Base-by-base conservation (phyloP, 2,113 vertebrate genomes). In the Gracilinanus agilis region DNA sequence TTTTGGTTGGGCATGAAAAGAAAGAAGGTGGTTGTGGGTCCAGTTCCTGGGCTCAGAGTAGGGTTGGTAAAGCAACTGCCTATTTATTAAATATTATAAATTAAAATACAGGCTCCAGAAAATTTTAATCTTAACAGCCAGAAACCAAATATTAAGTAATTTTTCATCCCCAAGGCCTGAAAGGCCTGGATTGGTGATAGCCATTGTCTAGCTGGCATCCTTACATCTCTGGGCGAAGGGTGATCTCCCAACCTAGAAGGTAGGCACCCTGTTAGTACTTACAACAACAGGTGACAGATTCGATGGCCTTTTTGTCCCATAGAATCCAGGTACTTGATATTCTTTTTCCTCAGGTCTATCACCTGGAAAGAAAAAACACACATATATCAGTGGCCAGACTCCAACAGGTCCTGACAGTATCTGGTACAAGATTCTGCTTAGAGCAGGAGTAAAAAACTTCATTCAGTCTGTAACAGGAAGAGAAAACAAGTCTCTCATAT, bases 301-400 rank as follows among this genome's bases (percentile, higher is more conserved):
- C 98, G 97, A 61, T 99, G 98, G 25, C 99, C 99, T 54, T 98
- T 99, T 96, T 99, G 98, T 92, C 98, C 99, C 98, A 99, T 98
- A 1, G 99, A 99, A 97, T 99, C 99, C 54, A 99, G 99, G 27
- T 99, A 99, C 92, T 96, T 99, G 95, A 99, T 98, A 25, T 98
- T 98, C 96, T 98, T 99, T 94, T 98, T 98, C 95, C 98, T 98
- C 23, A 99, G 94, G 95, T 99, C 99, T 67, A 99, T 98, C 10
- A 99, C 99, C 99, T 99, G 96, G 54, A 54, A 97, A 92, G 34
- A 92, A 94, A 97, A 94, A 95, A 96, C 24, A 53, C 29, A 91
- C 88, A 83, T 54, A 95, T 54, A 95, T 90, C 34, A 83, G 40
- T 40, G 40, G 19, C 6, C 29, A 96, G 61, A 94, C 96, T 89